A percentile compares a stretch with the other conserved stretches of the same genome.
Evolutionary conservation across 2,888 invertebrate species (phyloP).

Genomic region (Melinaea marsaeus): DNA sequence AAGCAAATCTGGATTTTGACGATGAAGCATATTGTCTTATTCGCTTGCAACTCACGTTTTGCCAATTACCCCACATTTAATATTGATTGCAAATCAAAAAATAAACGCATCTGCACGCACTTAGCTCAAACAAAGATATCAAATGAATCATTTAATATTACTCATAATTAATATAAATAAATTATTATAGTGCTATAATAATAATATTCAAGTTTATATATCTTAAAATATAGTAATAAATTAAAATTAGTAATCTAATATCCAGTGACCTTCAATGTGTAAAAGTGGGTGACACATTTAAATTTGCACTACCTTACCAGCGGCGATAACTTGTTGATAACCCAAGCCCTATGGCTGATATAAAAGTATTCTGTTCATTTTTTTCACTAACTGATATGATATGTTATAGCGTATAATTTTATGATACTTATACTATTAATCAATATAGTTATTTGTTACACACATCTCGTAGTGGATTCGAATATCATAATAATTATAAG

Average conservation of each 20-base stretch:
- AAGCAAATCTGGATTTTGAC: constrained; percentile 22
- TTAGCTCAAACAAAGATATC: constrained; percentile 15
- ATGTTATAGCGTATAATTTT: background rate
- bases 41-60: constrained; percentile 22
- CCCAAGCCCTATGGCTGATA: constrained; percentile 31
- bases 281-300: constrained; percentile 66
- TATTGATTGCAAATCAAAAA: constrained; percentile 24
- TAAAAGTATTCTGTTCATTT: background rate
- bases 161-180: background rate
- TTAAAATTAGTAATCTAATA: constrained; percentile 43
- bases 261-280: constrained; percentile 65
- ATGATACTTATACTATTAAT: background rate
- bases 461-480: background rate
- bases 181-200: background rate
- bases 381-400: background rate
- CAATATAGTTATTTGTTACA: background rate
- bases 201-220: background rate
- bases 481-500: background rate
- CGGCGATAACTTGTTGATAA: constrained; percentile 38
- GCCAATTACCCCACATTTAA: constrained; percentile 20
- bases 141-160: constrained; percentile 5
- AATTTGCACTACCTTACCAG: constrained; percentile 35
- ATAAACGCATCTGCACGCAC: constrained; percentile 25
- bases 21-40: constrained; percentile 19
- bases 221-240: constrained; percentile 4